phyloP scores from a whole-genome alignment of 2,888 invertebrate genomes.

The Nomada lathburiana region DNA sequence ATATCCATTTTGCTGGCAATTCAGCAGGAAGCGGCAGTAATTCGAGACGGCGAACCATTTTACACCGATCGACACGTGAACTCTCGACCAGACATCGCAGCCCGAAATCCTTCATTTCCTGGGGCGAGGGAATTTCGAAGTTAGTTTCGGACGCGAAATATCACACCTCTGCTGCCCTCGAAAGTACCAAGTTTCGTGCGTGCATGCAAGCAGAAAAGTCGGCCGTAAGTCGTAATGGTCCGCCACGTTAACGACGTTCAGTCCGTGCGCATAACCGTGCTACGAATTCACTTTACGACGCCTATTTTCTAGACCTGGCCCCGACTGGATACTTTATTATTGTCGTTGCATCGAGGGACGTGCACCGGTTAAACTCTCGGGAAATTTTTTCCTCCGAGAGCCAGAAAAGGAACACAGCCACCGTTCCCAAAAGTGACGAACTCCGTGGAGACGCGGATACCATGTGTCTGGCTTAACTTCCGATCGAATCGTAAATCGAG shows the following conservation, averaged over 20 bases:
- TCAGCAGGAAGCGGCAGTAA: background rate
- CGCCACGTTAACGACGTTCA: conserved; percentile 60
- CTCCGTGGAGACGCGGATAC: conserved; percentile 9
- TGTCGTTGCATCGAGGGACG: conserved; percentile 64
- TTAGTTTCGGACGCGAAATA: background rate
- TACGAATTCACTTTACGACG: conserved; percentile 77
- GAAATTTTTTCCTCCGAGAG: conserved; percentile 28
- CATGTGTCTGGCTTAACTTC: conserved; percentile 23
- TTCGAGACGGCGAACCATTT: too few relatives aligned
- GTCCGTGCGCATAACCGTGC: conserved; percentile 59
- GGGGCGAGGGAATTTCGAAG: conserved; percentile 6
- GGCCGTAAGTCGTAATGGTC: conserved; percentile 59
- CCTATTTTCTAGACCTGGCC: conserved; percentile 73
- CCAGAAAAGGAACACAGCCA: conserved; percentile 27
- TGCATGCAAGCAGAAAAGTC: conserved; percentile 35
- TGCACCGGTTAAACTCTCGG: conserved; percentile 37
- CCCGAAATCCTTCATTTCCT: conserved; percentile 6
- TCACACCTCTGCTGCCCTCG: background rate
- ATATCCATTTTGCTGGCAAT: background rate
- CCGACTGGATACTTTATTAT: conserved; percentile 74
- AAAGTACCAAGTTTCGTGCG: conserved; percentile 11
- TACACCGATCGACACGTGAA: background rate
- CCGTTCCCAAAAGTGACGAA: conserved; percentile 34
- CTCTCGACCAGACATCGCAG: background rate
- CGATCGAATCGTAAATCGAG: conserved; percentile 45